Base-by-base conservation (phyloP, 2,113 vertebrate species). In the Campylomormyrus numenius region DNA sequence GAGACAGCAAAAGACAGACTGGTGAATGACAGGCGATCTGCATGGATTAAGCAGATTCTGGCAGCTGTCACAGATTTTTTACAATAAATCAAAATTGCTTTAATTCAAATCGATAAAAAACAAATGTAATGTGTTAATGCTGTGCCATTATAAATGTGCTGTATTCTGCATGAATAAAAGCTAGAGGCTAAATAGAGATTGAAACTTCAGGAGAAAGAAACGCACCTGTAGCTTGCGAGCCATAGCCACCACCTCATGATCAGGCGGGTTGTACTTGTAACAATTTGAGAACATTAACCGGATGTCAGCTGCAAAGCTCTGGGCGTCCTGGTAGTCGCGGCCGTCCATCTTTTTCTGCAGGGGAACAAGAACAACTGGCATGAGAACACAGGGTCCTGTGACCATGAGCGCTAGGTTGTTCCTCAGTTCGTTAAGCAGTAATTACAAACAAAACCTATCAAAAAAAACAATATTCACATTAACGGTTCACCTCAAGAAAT, bases 241-340 rank as follows among this genome's bases (percentile, higher is more conserved):
- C 98, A 99, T 99, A 52, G 98, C 98, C 87, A 99, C 98, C 92
- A 99, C 98, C 91, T 99, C 98, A 0, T 99, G 98, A 94, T 99
- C 98, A 0, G 98, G 98, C 42, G 98, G 98, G 88, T 99, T 99
- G 96, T 99, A 99, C 93, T 99, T 99, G 95, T 99, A 99, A 90
- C 98, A 99, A 94, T 99, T 99, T 89, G 98, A 99, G 95, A 99
- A 99, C 98, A 99, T 99, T 96, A 99, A 96, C 95, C 98, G 97
- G 93, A 99, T 96, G 83, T 99, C 98, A 0, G 98, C 98, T 0
- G 98, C 98, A 3, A 99, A 99, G 8, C 97, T 97, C 94, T 99
- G 98, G 7, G 98, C 97, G 0, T 99, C 98, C 2, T 92, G 96
- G 94, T 99, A 99, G 24, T 99, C 98, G 0, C 96, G 96, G 92